Percentiles rank a stretch among this genome's conserved stretches.
phyloP scores from a whole-genome alignment of 2,797 vertebrate genomes.

The Arctocebus calabarensis region DNA sequence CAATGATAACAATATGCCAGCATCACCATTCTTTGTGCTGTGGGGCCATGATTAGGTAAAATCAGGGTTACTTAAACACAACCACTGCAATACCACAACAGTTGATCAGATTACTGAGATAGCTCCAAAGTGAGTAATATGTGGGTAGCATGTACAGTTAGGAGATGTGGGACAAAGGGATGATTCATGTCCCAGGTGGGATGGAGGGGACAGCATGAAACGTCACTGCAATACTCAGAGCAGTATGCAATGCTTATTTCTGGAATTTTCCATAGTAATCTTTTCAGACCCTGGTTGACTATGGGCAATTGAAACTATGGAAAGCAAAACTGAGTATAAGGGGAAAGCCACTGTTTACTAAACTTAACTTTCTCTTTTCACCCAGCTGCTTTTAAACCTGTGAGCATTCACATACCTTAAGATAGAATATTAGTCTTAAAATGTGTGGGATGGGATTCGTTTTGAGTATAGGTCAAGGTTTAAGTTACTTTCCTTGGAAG shows the following conservation, averaged over 20 bases:
- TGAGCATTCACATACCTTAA: neutral
- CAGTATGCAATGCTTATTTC: neutral
- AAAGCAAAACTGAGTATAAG: neutral
- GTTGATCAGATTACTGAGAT: neutral
- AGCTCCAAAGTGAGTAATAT: neutral
- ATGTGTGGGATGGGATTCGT: neutral
- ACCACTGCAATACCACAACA: neutral
- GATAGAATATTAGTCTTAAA: neutral
- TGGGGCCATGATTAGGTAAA: neutral
- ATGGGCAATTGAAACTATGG: neutral
- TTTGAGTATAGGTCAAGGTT: conserved; percentile 2
- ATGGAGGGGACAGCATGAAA: neutral
- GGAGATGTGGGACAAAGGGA: neutral
- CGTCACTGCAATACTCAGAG: neutral
- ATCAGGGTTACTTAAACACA: neutral
- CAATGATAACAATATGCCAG: neutral
- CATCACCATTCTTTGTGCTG: neutral
- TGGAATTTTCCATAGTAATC: neutral
- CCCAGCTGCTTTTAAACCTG: neutral
- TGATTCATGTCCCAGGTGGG: neutral
- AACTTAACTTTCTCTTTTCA: neutral
- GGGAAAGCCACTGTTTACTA: neutral
- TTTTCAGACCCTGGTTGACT: neutral
- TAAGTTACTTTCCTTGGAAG: neutral
- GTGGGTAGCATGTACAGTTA: neutral